Percentiles rank a stretch among this genome's conserved stretches.
Evolutionary conservation across 2,797 vertebrate genomes (phyloP).

Genomic region (Anableps anableps): DNA sequence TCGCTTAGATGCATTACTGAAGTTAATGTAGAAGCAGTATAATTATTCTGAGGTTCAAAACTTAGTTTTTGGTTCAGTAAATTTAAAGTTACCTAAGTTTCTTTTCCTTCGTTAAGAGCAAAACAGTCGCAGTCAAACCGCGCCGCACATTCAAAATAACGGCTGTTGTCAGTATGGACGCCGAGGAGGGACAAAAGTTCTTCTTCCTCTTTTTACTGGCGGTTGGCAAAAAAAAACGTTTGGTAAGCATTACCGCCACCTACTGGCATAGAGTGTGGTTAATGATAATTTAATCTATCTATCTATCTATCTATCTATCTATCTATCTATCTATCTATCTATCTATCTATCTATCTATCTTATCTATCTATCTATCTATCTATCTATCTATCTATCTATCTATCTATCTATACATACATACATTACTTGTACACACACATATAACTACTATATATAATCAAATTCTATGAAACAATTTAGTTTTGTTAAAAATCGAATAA

Average conservation of each 20-base stretch:
- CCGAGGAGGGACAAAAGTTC: conserved; percentile 49
- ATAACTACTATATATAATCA: background rate
- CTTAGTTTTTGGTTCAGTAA: rapidly evolving
- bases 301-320: too few relatives aligned
- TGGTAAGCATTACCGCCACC: too few relatives aligned
- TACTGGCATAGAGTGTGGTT: too few relatives aligned
- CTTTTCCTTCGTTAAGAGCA: background rate
- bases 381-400: too few relatives aligned
- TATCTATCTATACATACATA: too few relatives aligned
- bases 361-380: too few relatives aligned
- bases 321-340: too few relatives aligned
- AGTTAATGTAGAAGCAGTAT: background rate
- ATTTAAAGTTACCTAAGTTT: conserved; percentile 31
- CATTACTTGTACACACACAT: too few relatives aligned
- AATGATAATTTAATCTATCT: too few relatives aligned
- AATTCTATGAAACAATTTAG: background rate
- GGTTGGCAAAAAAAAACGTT: too few relatives aligned
- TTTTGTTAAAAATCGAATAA: background rate
- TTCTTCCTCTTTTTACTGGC: too few relatives aligned
- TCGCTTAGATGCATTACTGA: background rate
- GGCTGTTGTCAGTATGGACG: background rate
- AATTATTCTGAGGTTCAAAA: background rate
- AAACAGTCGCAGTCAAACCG: conserved; percentile 2
- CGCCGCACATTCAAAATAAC: conserved; percentile 68
- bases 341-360: too few relatives aligned